phyloP scores from a whole-genome alignment of 2,888 invertebrate genomes.

The Cephus sareptanus region DNA sequence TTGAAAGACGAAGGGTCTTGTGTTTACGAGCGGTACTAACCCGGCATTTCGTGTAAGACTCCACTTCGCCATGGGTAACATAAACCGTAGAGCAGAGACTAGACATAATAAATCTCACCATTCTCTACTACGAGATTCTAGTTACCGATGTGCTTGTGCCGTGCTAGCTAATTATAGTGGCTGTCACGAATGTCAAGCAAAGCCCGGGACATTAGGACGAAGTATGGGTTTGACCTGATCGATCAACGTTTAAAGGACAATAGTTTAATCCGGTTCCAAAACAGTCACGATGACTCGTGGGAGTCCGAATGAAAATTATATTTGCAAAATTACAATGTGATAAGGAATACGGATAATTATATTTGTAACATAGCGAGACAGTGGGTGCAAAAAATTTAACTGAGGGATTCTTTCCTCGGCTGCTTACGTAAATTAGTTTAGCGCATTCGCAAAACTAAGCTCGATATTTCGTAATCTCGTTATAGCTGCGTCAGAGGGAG shows the following conservation, averaged over 20 bases:
- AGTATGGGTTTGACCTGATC: background rate
- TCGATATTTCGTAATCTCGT: background rate
- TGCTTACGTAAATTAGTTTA: background rate
- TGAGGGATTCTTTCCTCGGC: background rate
- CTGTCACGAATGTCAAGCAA: background rate
- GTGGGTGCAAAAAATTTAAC: background rate
- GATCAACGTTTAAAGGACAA: background rate
- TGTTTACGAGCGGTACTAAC: slow-evolving; percentile 2
- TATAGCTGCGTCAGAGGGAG: background rate
- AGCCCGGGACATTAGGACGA: background rate
- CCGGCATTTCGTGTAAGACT: background rate
- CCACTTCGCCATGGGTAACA: slow-evolving; percentile 7
- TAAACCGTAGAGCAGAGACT: slow-evolving; percentile 4
- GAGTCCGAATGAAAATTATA: background rate
- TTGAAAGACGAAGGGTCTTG: background rate
- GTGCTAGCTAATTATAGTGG: background rate
- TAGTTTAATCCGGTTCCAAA: background rate
- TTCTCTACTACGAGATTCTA: background rate
- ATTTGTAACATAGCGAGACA: background rate
- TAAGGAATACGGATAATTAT: background rate
- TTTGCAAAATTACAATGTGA: background rate
- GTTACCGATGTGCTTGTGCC: slow-evolving; percentile 1
- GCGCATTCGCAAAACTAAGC: background rate
- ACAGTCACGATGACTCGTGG: background rate
- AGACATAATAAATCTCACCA: slow-evolving; percentile 1